phyloP scores from a whole-genome alignment of 2,113 vertebrate genomes.

The Solea senegalensis region DNA sequence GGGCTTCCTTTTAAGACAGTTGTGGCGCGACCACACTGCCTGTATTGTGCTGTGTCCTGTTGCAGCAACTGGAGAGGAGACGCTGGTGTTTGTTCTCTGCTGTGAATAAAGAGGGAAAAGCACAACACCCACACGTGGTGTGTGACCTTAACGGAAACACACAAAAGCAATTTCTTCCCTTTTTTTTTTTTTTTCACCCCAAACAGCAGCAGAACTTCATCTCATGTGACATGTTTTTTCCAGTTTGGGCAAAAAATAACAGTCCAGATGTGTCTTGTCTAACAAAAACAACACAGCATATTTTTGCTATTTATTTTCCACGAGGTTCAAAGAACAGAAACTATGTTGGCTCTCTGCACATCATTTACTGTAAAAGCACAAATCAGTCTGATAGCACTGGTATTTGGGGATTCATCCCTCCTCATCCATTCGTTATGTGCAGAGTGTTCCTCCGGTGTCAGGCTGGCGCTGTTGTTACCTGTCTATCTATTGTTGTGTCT shows the following conservation, averaged over 20 bases:
- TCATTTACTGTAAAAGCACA: constrained; percentile 5
- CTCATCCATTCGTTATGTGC: constrained; percentile 32
- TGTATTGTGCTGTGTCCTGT: constrained; percentile 15
- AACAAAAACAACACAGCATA: not conserved
- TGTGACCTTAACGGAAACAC: not conserved
- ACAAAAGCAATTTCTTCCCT: too few relatives aligned
- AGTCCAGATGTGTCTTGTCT: not conserved
- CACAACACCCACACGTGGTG: not conserved
- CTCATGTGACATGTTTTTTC: too few relatives aligned
- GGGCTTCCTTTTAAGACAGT: constrained; percentile 8
- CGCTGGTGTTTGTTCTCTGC: not conserved
- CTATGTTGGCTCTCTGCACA: not conserved
- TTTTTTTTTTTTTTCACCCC: too few relatives aligned
- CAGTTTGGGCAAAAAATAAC: too few relatives aligned
- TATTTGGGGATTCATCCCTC: constrained; percentile 23
- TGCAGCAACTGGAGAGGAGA: constrained; percentile 21
- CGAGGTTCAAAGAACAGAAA: not conserved
- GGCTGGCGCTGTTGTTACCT: constrained; percentile 39
- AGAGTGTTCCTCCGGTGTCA: constrained; percentile 28
- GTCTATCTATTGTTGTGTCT: constrained; percentile 69
- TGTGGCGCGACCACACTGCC: constrained; percentile 19
- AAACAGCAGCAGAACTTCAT: too few relatives aligned
- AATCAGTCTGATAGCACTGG: not conserved
- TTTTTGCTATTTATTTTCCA: not conserved
- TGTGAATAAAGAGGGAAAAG: not conserved